These are phyloP conservation scores for Ochropacha duplaris DNA, from an alignment of 2,888 invertebrate genomes.

Conservation along the genomic window DNA sequence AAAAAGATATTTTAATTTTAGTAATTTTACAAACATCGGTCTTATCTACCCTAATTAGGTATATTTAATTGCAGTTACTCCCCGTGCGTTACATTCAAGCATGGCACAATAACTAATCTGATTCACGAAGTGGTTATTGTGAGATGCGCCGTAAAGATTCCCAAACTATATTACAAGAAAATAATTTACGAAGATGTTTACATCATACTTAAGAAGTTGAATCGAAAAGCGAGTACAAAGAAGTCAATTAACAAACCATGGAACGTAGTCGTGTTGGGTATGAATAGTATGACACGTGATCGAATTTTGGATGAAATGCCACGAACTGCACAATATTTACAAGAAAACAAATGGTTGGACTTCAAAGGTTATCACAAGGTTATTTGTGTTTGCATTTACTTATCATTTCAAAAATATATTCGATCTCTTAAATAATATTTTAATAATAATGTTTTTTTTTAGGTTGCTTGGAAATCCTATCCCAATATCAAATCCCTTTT, in stretches of 20 bases:
- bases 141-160: conserved; percentile 28
- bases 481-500: conserved; percentile 93
- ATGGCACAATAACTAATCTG: conserved; percentile 32
- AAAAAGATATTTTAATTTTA: no score
- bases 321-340: conserved; percentile 85
- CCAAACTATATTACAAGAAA: conserved; percentile 7
- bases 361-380: conserved; percentile 87
- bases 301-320: conserved; percentile 90
- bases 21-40: no score
- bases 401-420: no score
- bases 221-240: conserved; percentile 8
- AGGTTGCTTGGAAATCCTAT: conserved; percentile 93
- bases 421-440: conserved; percentile 11
- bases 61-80: conserved; percentile 41
- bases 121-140: conserved; percentile 50
- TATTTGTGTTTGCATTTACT: not conserved
- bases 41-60: not conserved
- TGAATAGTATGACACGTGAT: conserved; percentile 91
- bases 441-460: conserved; percentile 22
- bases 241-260: conserved; percentile 29
- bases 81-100: conserved; percentile 38
- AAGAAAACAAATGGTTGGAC: conserved; percentile 86
- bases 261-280: conserved; percentile 89
- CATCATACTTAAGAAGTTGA: conserved; percentile 41
- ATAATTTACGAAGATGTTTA: conserved; percentile 51